A percentile compares a stretch with the other conserved stretches of the same genome.
Conservation (phyloP, 2,113 vertebrate genomes). For the Dermatemys mawii region DNA sequence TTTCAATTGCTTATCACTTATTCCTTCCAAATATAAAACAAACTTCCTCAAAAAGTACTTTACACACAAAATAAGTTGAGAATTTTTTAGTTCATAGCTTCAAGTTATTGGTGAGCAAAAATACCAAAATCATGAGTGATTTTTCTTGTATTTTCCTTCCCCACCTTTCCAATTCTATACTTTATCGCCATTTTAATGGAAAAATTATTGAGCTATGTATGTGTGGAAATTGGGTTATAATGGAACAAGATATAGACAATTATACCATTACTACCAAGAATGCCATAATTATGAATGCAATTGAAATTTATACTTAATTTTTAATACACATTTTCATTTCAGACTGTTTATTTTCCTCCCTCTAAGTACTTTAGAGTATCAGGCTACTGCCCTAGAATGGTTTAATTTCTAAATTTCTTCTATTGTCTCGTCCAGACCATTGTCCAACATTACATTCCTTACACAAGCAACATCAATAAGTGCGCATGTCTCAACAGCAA, state of each 20-base stretch:
- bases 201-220: not conserved
- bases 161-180: not conserved
- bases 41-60: too few relatives aligned
- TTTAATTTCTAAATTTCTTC: not conserved
- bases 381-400: not conserved
- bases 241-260: not conserved
- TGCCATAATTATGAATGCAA: not conserved
- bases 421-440: not conserved
- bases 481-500: not conserved
- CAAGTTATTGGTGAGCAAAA: too few relatives aligned
- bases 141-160: not conserved
- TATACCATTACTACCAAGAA: too few relatives aligned
- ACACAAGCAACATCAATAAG: not conserved
- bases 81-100: too few relatives aligned
- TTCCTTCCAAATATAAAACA: too few relatives aligned
- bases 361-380: not conserved
- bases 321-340: not conserved
- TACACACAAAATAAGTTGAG: too few relatives aligned
- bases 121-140: too few relatives aligned
- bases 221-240: not conserved
- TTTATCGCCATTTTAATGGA: not conserved
- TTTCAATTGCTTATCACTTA: too few relatives aligned
- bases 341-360: not conserved
- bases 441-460: not conserved
- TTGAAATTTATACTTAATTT: not conserved